These are phyloP conservation scores for Sula dactylatra DNA, from an alignment of 2,113 vertebrate genomes.

Conservation along the genomic window DNA sequence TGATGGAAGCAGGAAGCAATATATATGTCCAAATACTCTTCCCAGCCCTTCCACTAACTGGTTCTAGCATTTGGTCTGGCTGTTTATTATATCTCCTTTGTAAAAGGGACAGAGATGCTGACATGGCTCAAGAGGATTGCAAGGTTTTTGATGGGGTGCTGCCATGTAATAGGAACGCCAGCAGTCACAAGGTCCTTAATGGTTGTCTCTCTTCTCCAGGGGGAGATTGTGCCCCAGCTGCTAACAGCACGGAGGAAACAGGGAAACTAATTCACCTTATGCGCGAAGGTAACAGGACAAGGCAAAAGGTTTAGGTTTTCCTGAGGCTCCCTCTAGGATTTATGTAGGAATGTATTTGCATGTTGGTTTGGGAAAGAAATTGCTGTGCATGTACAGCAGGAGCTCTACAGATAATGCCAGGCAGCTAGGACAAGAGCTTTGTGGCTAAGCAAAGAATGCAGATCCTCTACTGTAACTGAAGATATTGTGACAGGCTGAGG, in stretches of 20 bases:
- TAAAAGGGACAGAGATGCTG: background rate
- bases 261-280: background rate
- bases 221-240: slow-evolving; percentile 49
- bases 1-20: background rate
- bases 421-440: background rate
- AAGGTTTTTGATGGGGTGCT: background rate
- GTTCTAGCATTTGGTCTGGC: background rate
- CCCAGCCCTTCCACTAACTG: background rate
- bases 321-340: background rate
- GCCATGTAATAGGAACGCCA: background rate
- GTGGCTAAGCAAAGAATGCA: background rate
- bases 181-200: background rate
- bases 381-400: background rate
- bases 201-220: slow-evolving; percentile 54
- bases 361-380: background rate
- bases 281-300: slow-evolving; percentile 18
- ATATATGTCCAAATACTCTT: background rate
- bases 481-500: background rate
- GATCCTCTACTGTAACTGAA: background rate
- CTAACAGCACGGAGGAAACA: slow-evolving; percentile 25
- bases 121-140: background rate
- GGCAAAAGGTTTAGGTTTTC: background rate
- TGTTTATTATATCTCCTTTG: background rate
- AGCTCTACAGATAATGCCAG: background rate
- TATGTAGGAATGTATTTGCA: background rate